phyloP scores from a whole-genome alignment of 2,797 vertebrate genomes.

The Syngnathus acus region DNA sequence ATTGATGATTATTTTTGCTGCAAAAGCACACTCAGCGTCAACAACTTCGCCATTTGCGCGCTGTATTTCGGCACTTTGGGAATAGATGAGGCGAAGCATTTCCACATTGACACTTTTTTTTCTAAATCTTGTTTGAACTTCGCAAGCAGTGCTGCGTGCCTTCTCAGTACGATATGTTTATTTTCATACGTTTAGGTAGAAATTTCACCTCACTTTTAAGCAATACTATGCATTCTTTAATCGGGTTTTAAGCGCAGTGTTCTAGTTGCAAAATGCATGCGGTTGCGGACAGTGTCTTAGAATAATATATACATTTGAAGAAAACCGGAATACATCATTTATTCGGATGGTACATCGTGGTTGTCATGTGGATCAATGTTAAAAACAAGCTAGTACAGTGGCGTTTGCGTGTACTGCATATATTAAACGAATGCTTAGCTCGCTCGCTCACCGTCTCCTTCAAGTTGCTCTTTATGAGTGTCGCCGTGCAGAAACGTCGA shows the following conservation, averaged over 20 bases:
- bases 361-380: not conserved
- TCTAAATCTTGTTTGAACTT: too few relatives aligned
- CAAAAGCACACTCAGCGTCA: too few relatives aligned
- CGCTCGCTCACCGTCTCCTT: constrained; percentile 54
- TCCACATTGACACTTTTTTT: not conserved
- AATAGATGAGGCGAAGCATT: not conserved
- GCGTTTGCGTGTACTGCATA: not conserved
- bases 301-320: not conserved
- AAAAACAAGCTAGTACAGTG: not conserved
- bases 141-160: too few relatives aligned
- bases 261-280: not conserved
- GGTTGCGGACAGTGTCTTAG: not conserved
- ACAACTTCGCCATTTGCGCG: too few relatives aligned
- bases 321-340: not conserved
- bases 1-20: not conserved
- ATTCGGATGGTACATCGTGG: not conserved
- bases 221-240: too few relatives aligned
- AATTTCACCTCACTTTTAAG: too few relatives aligned
- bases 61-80: too few relatives aligned
- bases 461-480: constrained; percentile 28
- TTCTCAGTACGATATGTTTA: too few relatives aligned
- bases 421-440: too few relatives aligned
- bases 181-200: too few relatives aligned
- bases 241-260: not conserved
- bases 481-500: constrained; percentile 44